phyloP scores from a whole-genome alignment of 2,113 vertebrate species.

The Petromus typicus region DNA sequence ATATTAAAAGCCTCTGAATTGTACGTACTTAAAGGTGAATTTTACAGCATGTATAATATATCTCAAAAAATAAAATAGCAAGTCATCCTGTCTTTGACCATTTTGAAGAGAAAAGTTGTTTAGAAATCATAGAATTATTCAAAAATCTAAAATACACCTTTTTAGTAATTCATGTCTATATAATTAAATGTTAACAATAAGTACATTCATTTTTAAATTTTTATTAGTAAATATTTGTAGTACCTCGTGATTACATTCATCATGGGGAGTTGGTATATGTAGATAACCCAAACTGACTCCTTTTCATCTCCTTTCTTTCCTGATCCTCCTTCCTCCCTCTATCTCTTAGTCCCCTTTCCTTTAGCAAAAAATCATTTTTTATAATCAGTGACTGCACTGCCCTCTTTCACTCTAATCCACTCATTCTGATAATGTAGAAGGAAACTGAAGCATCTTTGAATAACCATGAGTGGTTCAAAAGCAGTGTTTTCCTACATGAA shows the following conservation, averaged over 20 bases:
- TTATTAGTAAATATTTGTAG: background rate
- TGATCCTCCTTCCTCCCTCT: background rate
- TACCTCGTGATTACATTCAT: background rate
- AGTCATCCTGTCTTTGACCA: background rate
- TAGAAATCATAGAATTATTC: background rate
- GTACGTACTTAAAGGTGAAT: background rate
- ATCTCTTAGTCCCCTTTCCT: background rate
- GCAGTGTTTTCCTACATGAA: background rate
- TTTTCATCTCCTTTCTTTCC: background rate
- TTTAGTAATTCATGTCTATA: background rate
- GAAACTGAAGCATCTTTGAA: background rate
- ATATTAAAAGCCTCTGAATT: background rate
- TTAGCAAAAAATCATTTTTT: background rate
- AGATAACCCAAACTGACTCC: background rate
- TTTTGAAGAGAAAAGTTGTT: background rate
- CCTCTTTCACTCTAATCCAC: background rate
- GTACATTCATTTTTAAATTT: background rate
- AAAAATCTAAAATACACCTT: conserved; percentile 2
- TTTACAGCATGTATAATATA: background rate
- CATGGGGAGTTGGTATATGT: background rate
- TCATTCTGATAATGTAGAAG: background rate
- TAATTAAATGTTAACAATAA: background rate
- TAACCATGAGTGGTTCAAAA: background rate
- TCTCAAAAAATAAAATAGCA: background rate
- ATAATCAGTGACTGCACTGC: background rate